Percentiles rank a stretch among this genome's conserved stretches.
Conservation (phyloP, 1,140 invertebrate genomes). For the Aphelinus atriplicis region DNA sequence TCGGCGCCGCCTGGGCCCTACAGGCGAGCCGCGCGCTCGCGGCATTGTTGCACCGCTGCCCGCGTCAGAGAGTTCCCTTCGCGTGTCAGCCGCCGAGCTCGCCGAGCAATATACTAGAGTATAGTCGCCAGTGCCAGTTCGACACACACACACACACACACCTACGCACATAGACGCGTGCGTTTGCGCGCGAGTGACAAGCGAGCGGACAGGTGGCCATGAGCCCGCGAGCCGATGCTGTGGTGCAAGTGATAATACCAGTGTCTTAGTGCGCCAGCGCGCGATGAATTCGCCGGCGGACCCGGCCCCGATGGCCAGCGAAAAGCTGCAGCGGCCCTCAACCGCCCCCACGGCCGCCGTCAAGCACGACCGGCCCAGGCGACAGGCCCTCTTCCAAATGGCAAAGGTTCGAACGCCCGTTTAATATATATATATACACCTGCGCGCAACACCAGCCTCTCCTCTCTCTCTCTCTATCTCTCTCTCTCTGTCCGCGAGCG, state of each 20-base stretch:
- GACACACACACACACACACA: neutral
- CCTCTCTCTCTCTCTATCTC: conserved; percentile 1
- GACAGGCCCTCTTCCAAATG: conserved; percentile 69
- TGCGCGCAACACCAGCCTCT: neutral
- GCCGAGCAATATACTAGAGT: too few species aligned
- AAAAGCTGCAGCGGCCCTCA: neutral
- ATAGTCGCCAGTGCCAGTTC: neutral
- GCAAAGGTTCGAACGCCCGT: conserved; percentile 64
- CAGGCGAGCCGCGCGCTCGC: conserved; percentile 5
- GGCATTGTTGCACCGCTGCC: conserved; percentile 62
- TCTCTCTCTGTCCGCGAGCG: neutral
- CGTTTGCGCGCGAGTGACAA: neutral
- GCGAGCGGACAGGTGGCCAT: neutral
- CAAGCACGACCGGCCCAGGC: conserved; percentile 63
- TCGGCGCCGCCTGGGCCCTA: conserved; percentile 52
- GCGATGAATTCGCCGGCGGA: neutral
- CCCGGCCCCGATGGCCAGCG: neutral
- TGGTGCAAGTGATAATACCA: neutral
- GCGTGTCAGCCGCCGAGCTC: neutral
- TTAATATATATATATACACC: conserved; percentile 1
- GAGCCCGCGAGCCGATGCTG: too few species aligned
- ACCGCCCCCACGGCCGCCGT: conserved; percentile 45
- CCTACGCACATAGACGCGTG: neutral
- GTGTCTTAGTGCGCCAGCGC: neutral
- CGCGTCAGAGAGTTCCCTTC: conserved; percentile 51